Conservation (phyloP, 2,888 invertebrate species). For the Pheosia tremula region DNA sequence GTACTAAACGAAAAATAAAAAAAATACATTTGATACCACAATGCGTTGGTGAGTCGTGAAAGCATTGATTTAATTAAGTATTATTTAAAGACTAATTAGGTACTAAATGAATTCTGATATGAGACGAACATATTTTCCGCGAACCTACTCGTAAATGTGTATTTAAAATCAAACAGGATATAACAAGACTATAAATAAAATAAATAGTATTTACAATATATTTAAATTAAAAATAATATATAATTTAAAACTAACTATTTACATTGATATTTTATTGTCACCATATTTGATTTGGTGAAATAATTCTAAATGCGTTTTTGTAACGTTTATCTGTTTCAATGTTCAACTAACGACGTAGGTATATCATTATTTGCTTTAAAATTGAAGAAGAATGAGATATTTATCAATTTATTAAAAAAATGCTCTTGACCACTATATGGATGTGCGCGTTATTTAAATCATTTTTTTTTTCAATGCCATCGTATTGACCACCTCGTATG, state of each 20-base stretch:
- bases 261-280: conserved; percentile 83
- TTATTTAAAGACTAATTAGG: conserved; percentile 45
- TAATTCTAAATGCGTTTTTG: conserved; percentile 32
- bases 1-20: conserved; percentile 34
- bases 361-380: no score
- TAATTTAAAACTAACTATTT: conserved; percentile 74
- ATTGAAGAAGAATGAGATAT: no score
- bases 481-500: no score
- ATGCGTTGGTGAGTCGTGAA: conserved; percentile 20
- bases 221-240: conserved; percentile 43
- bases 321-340: background rate
- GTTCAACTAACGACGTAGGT: background rate
- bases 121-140: conserved; percentile 50
- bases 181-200: conserved; percentile 54
- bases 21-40: background rate
- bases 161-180: conserved; percentile 40
- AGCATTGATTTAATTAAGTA: conserved; percentile 26
- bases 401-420: no score
- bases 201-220: conserved; percentile 61
- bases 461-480: no score
- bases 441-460: no score
- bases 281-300: conserved; percentile 76
- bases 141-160: conserved; percentile 35
- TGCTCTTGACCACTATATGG: no score
- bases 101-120: conserved; percentile 66